Evolutionary conservation across 1,140 invertebrate species (phyloP).

Genomic region (Leptopilina boulardi): DNA sequence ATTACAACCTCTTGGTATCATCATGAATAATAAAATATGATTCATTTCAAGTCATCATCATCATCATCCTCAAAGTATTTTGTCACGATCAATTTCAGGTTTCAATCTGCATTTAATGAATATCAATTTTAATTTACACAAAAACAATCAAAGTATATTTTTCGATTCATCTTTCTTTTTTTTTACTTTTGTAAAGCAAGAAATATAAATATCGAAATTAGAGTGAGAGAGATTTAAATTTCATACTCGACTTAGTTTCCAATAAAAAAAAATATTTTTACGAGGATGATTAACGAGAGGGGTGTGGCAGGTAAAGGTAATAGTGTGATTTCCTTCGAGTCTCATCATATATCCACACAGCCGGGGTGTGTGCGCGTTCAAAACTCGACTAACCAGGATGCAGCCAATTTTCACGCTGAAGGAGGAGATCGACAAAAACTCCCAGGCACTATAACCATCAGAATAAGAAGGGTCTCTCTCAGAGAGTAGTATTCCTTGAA

Average conservation of each 20-base stretch:
- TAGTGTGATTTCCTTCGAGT: slow-evolving; percentile 27
- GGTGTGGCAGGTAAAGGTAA: slow-evolving; percentile 24
- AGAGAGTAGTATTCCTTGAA: slow-evolving; percentile 54
- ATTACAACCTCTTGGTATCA: neutral
- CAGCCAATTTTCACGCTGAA: slow-evolving; percentile 58
- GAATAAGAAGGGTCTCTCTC: slow-evolving; percentile 39
- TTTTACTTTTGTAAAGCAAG: neutral
- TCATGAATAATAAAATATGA: slow-evolving; percentile 25
- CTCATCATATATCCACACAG: slow-evolving; percentile 33
- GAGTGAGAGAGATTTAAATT: neutral
- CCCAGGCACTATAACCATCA: slow-evolving; percentile 48
- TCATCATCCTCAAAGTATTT: neutral
- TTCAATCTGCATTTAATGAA: slow-evolving; percentile 25
- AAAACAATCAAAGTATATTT: too few species aligned
- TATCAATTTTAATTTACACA: slow-evolving; percentile 44
- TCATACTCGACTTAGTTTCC: slow-evolving; percentile 4
- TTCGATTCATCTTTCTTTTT: too few species aligned
- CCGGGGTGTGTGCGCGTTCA: neutral
- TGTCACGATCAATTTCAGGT: slow-evolving; percentile 32
- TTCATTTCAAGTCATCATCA: too few species aligned
- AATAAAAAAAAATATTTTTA: slow-evolving; percentile 9
- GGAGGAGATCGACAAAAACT: slow-evolving; percentile 54
- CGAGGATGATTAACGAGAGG: slow-evolving; percentile 22
- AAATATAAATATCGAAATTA: neutral
- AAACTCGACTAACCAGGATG: slow-evolving; percentile 52